Percentiles rank a stretch among this genome's conserved stretches.
Evolutionary conservation across 1,140 invertebrate species (phyloP).

Genomic region (Pseudachorutes palmiensis): DNA sequence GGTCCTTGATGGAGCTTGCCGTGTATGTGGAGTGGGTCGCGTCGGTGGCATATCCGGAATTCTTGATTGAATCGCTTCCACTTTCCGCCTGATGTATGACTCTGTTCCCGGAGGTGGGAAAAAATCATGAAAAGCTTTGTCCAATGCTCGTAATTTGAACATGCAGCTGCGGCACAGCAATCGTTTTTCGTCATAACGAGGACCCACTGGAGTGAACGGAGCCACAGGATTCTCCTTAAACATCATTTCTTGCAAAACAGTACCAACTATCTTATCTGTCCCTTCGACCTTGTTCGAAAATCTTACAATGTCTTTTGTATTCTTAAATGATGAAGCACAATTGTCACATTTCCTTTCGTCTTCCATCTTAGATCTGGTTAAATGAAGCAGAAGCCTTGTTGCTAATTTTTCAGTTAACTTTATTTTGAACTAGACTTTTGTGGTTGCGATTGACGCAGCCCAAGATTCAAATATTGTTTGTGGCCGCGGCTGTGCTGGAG

Average conservation of each 20-base stretch:
- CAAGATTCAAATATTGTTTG: no score
- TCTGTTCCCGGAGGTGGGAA: background rate
- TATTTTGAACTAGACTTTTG: no score
- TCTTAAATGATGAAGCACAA: background rate
- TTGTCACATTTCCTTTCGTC: background rate
- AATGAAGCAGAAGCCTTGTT: no score
- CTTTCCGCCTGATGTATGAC: background rate
- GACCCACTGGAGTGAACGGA: background rate
- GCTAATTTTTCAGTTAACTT: no score
- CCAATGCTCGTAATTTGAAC: background rate
- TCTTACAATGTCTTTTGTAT: background rate
- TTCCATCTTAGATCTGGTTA: no score
- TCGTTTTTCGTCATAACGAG: background rate
- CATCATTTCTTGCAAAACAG: background rate
- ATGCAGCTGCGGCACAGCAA: background rate
- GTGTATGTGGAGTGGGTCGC: no score
- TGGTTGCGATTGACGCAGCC: no score
- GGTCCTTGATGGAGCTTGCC: no score
- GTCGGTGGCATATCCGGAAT: no score
- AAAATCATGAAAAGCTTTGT: background rate
- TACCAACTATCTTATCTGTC: background rate
- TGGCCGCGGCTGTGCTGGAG: no score
- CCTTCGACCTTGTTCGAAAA: background rate
- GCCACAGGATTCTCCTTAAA: background rate
- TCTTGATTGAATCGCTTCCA: background rate